phyloP scores from a whole-genome alignment of 2,888 invertebrate species.

The Rhagium mordax region DNA sequence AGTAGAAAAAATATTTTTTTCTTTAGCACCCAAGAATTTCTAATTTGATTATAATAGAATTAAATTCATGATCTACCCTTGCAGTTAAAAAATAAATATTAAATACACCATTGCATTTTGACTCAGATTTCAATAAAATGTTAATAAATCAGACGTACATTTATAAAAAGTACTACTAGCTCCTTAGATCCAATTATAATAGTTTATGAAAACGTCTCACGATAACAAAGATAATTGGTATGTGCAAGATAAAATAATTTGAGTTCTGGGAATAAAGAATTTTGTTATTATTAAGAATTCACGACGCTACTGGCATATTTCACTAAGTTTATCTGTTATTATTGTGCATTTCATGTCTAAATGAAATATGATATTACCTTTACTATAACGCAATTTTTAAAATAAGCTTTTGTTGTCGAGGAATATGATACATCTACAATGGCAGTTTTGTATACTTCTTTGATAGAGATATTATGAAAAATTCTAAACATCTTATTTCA shows the following conservation, averaged over 20 bases:
- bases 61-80: background rate
- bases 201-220: constrained; percentile 9
- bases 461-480: too few relatives aligned
- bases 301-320: background rate
- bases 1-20: too few relatives aligned
- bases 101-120: background rate
- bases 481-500: too few relatives aligned
- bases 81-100: too few relatives aligned
- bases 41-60: background rate
- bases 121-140: background rate
- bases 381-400: background rate
- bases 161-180: background rate
- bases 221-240: background rate
- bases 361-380: background rate
- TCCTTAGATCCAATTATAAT: background rate
- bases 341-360: background rate
- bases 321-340: background rate
- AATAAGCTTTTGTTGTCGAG: too few relatives aligned
- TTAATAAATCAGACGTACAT: background rate
- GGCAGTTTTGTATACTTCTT: too few relatives aligned
- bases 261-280: background rate
- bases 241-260: background rate
- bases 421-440: too few relatives aligned
- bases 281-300: background rate
- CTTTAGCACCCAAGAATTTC: too few relatives aligned